These are phyloP conservation scores for Pandion haliaetus DNA, from an alignment of 2,113 vertebrate species.

Conservation along the genomic window DNA sequence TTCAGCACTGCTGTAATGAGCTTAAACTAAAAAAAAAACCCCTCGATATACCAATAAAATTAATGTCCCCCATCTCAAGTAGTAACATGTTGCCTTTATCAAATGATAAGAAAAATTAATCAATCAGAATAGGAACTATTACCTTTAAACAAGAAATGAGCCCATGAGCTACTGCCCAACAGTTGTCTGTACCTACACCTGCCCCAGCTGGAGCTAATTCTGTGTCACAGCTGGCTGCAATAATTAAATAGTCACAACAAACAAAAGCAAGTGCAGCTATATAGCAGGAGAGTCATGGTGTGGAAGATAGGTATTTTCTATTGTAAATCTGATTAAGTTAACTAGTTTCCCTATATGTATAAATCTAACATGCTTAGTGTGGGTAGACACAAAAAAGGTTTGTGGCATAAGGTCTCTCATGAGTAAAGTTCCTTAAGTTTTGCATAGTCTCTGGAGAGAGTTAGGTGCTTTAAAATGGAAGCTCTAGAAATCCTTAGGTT, in stretches of 20 bases:
- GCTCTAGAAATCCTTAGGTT: background rate
- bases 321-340: background rate
- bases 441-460: background rate
- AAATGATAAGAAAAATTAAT: background rate
- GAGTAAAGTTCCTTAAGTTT: background rate
- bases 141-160: background rate
- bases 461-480: background rate
- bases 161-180: background rate
- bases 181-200: background rate
- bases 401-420: background rate
- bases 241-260: background rate
- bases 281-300: background rate
- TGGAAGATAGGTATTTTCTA: background rate
- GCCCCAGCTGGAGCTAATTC: background rate
- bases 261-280: background rate
- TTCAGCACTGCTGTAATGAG: background rate
- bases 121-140: background rate
- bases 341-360: background rate
- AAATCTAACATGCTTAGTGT: background rate
- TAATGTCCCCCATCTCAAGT: background rate
- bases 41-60: background rate
- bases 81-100: background rate
- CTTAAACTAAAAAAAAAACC: background rate
- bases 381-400: background rate
- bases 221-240: background rate